A percentile compares a stretch with the other conserved stretches of the same genome.
phyloP scores from a whole-genome alignment of 2,113 vertebrate genomes.

The Megaleporinus macrocephalus region DNA sequence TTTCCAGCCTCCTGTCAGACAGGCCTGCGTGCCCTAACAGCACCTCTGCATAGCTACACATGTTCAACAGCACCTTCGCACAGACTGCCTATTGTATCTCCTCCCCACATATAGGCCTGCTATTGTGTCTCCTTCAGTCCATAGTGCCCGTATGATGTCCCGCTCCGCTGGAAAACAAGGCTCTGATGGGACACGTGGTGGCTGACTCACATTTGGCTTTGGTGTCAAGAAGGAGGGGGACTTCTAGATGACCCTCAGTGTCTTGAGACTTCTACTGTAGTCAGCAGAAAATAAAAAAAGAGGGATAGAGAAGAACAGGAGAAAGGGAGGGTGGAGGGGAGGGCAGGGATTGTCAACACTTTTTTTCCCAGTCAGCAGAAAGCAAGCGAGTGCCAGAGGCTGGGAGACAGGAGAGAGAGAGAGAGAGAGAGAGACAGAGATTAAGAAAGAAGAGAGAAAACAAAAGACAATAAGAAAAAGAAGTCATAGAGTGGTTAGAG shows the following conservation, averaged over 20 bases:
- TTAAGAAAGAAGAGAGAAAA: constrained; percentile 51
- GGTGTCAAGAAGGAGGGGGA: constrained; percentile 66
- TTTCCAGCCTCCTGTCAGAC: constrained; percentile 22
- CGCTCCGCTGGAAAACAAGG: constrained; percentile 49
- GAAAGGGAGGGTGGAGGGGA: background rate
- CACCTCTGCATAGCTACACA: constrained; percentile 18
- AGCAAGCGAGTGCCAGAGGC: constrained; percentile 45
- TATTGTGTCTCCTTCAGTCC: constrained; percentile 69
- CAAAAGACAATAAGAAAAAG: background rate
- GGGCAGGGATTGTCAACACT: constrained; percentile 4
- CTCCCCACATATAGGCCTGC: constrained; percentile 59
- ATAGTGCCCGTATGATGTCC: constrained; percentile 47
- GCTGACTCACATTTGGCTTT: constrained; percentile 71
- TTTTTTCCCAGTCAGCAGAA: constrained; percentile 72
- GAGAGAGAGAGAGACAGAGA: constrained; percentile 13
- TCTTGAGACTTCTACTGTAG: constrained; percentile 30
- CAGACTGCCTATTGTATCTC: constrained; percentile 45
- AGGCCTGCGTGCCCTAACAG: constrained; percentile 44
- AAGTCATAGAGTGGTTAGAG: constrained; percentile 54
- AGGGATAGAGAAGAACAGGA: constrained; percentile 15
- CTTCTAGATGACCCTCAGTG: constrained; percentile 57
- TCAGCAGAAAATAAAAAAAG: constrained; percentile 52
- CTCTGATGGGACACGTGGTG: constrained; percentile 51
- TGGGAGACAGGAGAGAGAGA: constrained; percentile 54
- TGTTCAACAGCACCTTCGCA: constrained; percentile 26